Evolutionary conservation across 1,140 invertebrate genomes (phyloP).

Genomic region (Trachymyrmex cornetzi): DNA sequence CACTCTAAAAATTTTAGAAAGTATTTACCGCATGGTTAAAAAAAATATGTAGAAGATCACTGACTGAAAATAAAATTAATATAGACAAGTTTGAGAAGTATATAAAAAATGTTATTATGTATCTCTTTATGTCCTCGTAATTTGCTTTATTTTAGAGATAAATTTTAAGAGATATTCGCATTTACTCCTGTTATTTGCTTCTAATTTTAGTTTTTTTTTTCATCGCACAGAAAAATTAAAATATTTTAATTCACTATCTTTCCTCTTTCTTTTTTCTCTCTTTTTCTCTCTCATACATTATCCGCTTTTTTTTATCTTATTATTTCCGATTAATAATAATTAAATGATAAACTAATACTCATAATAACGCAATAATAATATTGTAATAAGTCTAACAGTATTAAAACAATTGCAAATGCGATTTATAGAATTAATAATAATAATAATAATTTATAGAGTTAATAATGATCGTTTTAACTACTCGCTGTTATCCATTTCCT

Average conservation of each 20-base stretch:
- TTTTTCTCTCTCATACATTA: not conserved
- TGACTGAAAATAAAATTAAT: not conserved
- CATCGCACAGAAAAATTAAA: not conserved
- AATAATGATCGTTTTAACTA: not conserved
- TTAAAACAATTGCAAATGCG: not conserved
- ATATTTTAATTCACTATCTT: not conserved
- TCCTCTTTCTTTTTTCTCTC: not conserved
- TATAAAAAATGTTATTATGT: not conserved
- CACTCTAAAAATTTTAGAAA: too few species aligned
- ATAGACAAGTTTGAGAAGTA: not conserved
- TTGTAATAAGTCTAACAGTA: not conserved
- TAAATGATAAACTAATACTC: not conserved
- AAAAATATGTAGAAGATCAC: not conserved
- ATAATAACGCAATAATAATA: not conserved
- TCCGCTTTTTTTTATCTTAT: not conserved
- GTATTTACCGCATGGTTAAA: not conserved
- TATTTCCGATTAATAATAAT: constrained; percentile 1
- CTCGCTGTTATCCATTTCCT: not conserved
- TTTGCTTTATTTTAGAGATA: not conserved
- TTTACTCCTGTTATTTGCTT: not conserved
- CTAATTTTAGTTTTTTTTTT: not conserved
- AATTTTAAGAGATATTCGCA: not conserved
- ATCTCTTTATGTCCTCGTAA: not conserved
- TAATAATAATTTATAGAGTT: not conserved
- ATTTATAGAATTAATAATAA: constrained; percentile 8